Evolutionary conservation across 2,113 vertebrate species (phyloP).

Genomic region (Illadopsis cleaveri): DNA sequence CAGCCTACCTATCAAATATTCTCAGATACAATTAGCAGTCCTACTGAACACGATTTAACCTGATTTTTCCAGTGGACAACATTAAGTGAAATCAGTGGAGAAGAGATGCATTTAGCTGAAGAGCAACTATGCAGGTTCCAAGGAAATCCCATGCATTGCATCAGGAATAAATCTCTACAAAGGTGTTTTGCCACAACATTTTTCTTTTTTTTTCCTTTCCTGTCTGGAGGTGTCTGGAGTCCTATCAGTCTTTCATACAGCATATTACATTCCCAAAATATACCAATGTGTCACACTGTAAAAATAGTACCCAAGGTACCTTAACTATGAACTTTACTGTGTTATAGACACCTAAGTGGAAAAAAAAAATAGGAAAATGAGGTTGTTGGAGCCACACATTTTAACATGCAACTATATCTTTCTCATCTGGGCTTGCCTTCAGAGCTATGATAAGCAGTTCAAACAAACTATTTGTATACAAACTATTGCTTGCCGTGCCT

Average conservation of each 20-base stretch:
- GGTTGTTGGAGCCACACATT: neutral
- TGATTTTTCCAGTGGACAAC: neutral
- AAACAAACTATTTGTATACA: neutral
- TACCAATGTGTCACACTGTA: neutral
- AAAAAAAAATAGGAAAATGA: neutral
- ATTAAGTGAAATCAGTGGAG: neutral
- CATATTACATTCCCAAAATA: neutral
- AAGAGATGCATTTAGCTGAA: neutral
- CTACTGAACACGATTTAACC: neutral
- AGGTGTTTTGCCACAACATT: neutral
- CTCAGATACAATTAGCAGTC: neutral
- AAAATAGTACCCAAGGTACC: neutral
- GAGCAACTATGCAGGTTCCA: neutral
- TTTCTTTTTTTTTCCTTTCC: neutral
- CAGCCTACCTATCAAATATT: neutral
- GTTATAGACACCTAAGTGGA: neutral
- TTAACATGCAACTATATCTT: neutral
- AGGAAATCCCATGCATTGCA: neutral
- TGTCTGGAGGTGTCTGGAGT: neutral
- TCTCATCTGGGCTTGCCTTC: neutral
- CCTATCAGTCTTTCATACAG: neutral
- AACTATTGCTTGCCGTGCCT: neutral
- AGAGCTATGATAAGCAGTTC: neutral
- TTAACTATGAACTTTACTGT: neutral
- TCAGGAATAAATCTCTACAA: neutral